Conservation (phyloP, 2,113 vertebrate species). For the Camelus dromedarius region DNA sequence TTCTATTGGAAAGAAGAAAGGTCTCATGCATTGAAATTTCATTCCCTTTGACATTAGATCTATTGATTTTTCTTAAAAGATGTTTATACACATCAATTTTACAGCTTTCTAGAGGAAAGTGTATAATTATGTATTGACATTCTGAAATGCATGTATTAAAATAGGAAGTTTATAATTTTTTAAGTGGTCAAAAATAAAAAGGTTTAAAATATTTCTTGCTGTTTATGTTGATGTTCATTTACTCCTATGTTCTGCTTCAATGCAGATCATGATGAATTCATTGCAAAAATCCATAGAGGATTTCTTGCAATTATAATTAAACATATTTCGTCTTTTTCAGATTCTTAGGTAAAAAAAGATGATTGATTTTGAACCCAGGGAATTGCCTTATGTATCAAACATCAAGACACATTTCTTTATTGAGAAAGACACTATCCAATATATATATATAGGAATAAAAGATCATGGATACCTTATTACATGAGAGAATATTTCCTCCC, state of each 20-base stretch:
- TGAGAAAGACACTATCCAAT: conserved; percentile 49
- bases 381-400: conserved; percentile 54
- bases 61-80: conserved; percentile 77
- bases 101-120: conserved; percentile 60
- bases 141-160: conserved; percentile 66
- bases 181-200: conserved; percentile 66
- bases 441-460: conserved; percentile 31
- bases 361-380: conserved; percentile 71
- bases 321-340: conserved; percentile 63
- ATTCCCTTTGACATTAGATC: conserved; percentile 71
- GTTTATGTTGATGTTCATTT: conserved; percentile 60
- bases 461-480: neutral
- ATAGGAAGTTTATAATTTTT: conserved; percentile 31
- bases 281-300: conserved; percentile 54
- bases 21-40: conserved; percentile 68
- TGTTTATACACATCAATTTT: conserved; percentile 72
- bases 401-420: conserved; percentile 53
- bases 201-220: conserved; percentile 31
- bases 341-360: neutral
- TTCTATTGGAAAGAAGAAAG: conserved; percentile 72
- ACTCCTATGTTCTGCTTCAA: conserved; percentile 55
- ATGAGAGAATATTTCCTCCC: neutral
- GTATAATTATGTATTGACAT: conserved; percentile 77
- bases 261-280: conserved; percentile 67
- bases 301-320: conserved; percentile 76